Percentiles rank a stretch among this genome's conserved stretches.
Conservation (phyloP, 2,888 invertebrate genomes). For the Cephus sareptanus region DNA sequence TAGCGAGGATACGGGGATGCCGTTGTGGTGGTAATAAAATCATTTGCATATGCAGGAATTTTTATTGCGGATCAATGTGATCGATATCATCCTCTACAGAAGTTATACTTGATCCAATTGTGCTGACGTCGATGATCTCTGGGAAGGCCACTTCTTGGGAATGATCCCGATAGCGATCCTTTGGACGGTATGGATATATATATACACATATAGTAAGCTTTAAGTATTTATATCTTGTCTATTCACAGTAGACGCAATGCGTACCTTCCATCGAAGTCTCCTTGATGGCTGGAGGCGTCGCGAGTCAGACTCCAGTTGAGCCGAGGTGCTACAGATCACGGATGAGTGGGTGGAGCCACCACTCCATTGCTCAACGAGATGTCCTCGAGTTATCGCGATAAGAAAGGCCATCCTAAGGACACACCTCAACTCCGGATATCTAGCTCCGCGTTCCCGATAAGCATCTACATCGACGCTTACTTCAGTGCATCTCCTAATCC, state of each 20-base stretch:
- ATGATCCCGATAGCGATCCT: neutral
- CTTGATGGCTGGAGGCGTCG: conserved; percentile 49
- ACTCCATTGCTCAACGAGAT: conserved; percentile 58
- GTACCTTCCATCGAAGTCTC: conserved; percentile 36
- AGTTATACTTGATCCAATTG: conserved; percentile 4
- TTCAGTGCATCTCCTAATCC: neutral
- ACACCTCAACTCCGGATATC: conserved; percentile 41
- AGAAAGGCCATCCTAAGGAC: conserved; percentile 64
- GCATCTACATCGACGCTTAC: conserved; percentile 36
- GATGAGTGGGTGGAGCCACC: conserved; percentile 60
- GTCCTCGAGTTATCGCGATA: conserved; percentile 63
- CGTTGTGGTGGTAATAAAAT: neutral
- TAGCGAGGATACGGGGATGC: neutral
- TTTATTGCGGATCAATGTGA: neutral
- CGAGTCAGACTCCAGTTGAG: conserved; percentile 17
- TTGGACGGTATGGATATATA: neutral
- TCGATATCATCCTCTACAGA: neutral
- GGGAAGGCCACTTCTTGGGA: neutral
- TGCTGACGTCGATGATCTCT: neutral
- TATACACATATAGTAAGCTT: neutral
- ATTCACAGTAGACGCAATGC: neutral
- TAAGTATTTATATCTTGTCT: neutral
- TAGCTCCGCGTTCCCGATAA: conserved; percentile 40
- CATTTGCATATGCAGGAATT: neutral
- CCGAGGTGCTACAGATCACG: conserved; percentile 46